Conservation (phyloP, 2,797 vertebrate species). For the Ptychobarbus kaznakovi region DNA sequence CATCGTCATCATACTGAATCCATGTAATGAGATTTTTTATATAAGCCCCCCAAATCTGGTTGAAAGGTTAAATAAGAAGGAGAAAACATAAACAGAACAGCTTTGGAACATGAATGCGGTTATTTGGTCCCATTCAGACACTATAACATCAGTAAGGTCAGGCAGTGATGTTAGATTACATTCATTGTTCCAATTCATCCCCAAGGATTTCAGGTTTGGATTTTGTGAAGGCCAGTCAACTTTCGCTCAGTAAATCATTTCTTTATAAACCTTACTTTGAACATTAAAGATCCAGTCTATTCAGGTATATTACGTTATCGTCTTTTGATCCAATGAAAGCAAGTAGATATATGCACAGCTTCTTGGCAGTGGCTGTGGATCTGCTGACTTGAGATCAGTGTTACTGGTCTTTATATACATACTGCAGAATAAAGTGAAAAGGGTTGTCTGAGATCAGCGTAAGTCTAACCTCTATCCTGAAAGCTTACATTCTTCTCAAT, state of each 20-base stretch:
- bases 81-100: not conserved
- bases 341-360: not conserved
- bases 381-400: slow-evolving; percentile 18
- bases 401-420: not conserved
- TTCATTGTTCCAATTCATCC: not conserved
- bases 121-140: not conserved
- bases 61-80: not conserved
- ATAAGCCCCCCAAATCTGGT: slow-evolving; percentile 32
- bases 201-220: slow-evolving; percentile 6
- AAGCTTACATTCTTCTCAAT: slow-evolving; percentile 9
- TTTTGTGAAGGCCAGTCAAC: slow-evolving; percentile 2
- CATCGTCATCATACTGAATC: slow-evolving; percentile 2
- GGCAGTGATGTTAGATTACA: slow-evolving; percentile 4
- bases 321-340: not conserved
- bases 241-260: slow-evolving; percentile 1
- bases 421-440: not conserved
- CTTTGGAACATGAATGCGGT: not conserved
- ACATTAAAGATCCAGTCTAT: not conserved
- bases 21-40: slow-evolving; percentile 24
- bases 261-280: not conserved
- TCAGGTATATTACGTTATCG: not conserved
- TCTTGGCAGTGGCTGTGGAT: not conserved
- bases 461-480: not conserved
- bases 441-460: slow-evolving; percentile 6
- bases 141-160: slow-evolving; percentile 2